Percentiles rank a stretch among this genome's conserved stretches.
Conservation (phyloP, 2,797 vertebrate genomes). For the Rhabdomys pumilio region DNA sequence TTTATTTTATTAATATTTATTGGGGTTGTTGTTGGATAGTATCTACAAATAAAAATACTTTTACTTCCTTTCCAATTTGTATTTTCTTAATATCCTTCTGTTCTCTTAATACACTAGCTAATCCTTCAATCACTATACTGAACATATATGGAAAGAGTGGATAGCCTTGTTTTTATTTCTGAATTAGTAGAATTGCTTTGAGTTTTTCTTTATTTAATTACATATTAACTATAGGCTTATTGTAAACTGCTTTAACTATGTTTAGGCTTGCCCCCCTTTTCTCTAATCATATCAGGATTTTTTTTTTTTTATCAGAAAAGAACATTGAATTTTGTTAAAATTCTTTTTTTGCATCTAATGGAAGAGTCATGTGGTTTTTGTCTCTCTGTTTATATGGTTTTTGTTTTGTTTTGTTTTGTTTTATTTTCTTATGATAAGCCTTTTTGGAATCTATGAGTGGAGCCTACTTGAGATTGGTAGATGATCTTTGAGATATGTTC, state of each 20-base stretch:
- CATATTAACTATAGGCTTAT: neutral
- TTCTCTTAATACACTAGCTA: neutral
- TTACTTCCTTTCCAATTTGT: neutral
- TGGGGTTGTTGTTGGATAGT: no score
- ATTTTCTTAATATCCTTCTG: neutral
- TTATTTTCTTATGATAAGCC: no score
- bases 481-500: neutral
- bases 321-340: neutral
- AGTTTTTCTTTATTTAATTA: neutral
- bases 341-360: neutral
- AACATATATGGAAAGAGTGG: neutral
- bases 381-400: neutral
- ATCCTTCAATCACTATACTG: neutral
- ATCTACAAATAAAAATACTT: neutral
- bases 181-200: neutral
- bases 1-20: no score
- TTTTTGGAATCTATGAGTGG: neutral
- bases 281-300: neutral
- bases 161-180: neutral
- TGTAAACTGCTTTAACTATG: neutral
- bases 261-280: neutral
- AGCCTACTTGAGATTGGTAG: neutral
- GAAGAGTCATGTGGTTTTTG: neutral
- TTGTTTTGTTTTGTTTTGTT: rapidly evolving
- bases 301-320: neutral